These are phyloP conservation scores for Thripadectes ignobilis DNA, from an alignment of 2,797 vertebrate species.

Conservation along the genomic window DNA sequence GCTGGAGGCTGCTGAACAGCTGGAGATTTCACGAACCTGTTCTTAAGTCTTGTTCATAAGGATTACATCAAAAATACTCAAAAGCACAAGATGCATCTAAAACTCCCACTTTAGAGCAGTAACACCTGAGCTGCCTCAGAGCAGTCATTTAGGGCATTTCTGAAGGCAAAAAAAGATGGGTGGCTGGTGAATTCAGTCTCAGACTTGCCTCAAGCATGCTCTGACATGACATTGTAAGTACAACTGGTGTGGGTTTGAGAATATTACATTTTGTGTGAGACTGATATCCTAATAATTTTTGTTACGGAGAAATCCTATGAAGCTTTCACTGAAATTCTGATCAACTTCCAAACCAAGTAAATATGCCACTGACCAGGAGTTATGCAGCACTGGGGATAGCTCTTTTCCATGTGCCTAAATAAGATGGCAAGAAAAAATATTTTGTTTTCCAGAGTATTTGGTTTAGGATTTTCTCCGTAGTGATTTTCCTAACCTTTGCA, in stretches of 20 bases:
- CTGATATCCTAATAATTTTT: not conserved
- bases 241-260: not conserved
- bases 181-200: not conserved
- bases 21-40: not conserved
- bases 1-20: not conserved
- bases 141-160: not conserved
- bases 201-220: not conserved
- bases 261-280: not conserved
- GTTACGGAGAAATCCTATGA: not conserved
- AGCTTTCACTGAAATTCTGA: not conserved
- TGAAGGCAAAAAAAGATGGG: not conserved
- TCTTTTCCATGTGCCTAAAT: not conserved
- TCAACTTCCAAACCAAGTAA: not conserved
- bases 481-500: not conserved
- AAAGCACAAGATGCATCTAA: not conserved
- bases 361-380: not conserved
- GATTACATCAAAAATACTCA: not conserved
- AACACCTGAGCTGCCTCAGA: not conserved
- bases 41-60: not conserved
- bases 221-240: not conserved
- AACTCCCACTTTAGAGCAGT: not conserved
- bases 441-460: not conserved
- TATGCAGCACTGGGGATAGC: not conserved
- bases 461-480: not conserved
- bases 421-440: not conserved